Conservation (phyloP, 2,113 vertebrate genomes). For the Pagrus major region DNA sequence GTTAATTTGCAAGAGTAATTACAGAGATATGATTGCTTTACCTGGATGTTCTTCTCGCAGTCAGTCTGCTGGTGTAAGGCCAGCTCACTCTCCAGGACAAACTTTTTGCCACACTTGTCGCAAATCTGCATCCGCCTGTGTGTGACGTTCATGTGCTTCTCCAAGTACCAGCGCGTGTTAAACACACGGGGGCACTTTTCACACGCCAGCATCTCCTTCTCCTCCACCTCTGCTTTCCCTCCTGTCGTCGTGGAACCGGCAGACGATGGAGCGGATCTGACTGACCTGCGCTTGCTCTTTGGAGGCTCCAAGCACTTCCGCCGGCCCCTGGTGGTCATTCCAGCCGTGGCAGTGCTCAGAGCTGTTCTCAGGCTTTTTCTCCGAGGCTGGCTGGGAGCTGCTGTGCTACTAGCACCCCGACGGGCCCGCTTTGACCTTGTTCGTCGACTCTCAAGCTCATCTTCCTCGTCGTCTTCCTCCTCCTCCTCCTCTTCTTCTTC, state of each 20-base stretch:
- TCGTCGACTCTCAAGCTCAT: constrained; percentile 87
- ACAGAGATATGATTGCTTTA: constrained; percentile 64
- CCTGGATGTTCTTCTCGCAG: constrained; percentile 99
- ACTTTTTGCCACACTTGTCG: constrained; percentile 99
- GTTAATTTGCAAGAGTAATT: not conserved
- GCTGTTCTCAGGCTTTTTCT: constrained; percentile 85
- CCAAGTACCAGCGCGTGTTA: constrained; percentile 99
- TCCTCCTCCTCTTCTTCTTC: constrained; percentile 76
- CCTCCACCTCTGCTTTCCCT: constrained; percentile 87
- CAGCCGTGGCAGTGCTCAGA: constrained; percentile 80
- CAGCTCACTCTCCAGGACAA: constrained; percentile 98
- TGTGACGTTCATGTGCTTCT: constrained; percentile 99
- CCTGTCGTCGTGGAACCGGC: constrained; percentile 34
- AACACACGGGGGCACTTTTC: constrained; percentile 99
- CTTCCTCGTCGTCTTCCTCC: constrained; percentile 84
- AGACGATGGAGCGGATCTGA: constrained; percentile 73
- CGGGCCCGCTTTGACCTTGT: constrained; percentile 86
- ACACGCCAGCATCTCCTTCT: constrained; percentile 96
- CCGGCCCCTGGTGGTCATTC: constrained; percentile 90
- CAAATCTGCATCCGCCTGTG: constrained; percentile 99
- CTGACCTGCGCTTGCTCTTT: constrained; percentile 87
- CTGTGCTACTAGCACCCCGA: constrained; percentile 15
- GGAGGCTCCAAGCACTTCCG: constrained; percentile 88
- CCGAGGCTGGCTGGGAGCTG: constrained; percentile 55
- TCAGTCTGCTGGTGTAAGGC: constrained; percentile 99